phyloP scores from a whole-genome alignment of 1,140 invertebrate genomes.

The Triops cancriformis region DNA sequence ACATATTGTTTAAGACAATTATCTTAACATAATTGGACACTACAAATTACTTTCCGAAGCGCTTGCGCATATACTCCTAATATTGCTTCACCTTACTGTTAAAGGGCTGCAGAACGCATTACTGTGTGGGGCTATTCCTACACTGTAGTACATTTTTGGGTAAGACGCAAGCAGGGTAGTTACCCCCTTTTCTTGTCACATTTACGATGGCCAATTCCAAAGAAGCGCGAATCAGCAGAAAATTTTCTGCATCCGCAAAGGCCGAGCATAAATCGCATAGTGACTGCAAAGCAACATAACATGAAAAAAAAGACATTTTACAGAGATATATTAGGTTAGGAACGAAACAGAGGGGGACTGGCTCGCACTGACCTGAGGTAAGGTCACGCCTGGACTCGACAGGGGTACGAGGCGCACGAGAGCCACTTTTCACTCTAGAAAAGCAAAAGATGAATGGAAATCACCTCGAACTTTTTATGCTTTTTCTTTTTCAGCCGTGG shows the following conservation, averaged over 20 bases:
- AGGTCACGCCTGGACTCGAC: constrained; percentile 8
- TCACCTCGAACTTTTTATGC: background rate
- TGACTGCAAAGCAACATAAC: background rate
- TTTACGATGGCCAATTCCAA: background rate
- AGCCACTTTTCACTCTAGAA: background rate
- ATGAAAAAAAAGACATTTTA: background rate
- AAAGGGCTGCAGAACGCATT: background rate
- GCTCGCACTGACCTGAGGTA: background rate
- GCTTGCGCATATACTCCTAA: background rate
- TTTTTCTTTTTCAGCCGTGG: background rate
- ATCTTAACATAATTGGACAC: too few species aligned
- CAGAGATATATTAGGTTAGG: background rate
- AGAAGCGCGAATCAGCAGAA: background rate
- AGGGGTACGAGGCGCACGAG: background rate
- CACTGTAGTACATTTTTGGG: too few species aligned
- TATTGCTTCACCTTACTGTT: background rate
- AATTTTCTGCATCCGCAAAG: background rate
- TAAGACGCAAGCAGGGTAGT: too few species aligned
- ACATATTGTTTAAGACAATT: too few species aligned
- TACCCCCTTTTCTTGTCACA: too few species aligned
- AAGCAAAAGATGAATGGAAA: constrained; percentile 11
- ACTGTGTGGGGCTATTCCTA: too few species aligned
- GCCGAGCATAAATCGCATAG: background rate
- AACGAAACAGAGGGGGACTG: background rate
- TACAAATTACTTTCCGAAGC: background rate